A percentile compares a stretch with the other conserved stretches of the same genome.
Evolutionary conservation across 2,888 invertebrate genomes (phyloP).

Genomic region (Pimpla rufipes): DNA sequence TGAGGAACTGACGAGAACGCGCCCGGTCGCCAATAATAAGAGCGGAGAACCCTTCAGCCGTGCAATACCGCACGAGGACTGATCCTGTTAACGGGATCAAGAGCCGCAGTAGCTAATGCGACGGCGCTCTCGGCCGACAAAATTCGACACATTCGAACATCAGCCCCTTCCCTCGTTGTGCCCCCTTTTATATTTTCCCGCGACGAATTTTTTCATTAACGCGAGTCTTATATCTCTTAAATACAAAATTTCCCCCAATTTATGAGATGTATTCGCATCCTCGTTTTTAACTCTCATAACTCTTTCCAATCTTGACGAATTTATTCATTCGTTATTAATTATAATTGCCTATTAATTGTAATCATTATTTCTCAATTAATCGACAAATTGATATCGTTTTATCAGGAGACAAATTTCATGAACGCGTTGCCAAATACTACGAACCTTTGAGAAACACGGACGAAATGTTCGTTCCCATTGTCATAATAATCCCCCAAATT

Average conservation of each 20-base stretch:
- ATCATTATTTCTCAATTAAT: not conserved
- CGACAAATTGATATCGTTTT: not conserved
- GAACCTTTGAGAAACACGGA: too few relatives aligned
- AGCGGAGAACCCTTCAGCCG: conserved; percentile 77
- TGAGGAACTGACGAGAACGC: conserved; percentile 78
- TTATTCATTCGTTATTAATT: not conserved
- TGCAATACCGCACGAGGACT: conserved; percentile 74
- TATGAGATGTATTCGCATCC: not conserved
- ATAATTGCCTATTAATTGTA: not conserved
- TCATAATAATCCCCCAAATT: not conserved
- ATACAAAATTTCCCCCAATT: not conserved
- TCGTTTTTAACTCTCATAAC: not conserved
- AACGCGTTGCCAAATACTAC: too few relatives aligned
- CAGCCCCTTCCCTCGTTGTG: conserved; percentile 24
- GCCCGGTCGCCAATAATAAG: conserved; percentile 79
- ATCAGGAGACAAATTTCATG: not conserved
- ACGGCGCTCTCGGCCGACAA: conserved; percentile 59
- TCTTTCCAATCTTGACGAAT: not conserved
- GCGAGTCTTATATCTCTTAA: not conserved
- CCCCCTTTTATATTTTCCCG: conserved; percentile 42
- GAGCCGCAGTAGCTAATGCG: conserved; percentile 66
- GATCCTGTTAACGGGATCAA: conserved; percentile 84
- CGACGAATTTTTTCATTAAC: conserved; percentile 48
- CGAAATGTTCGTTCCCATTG: not conserved
- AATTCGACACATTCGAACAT: conserved; percentile 65